These are phyloP conservation scores for Saxidomus purpurata DNA, from an alignment of 1,140 invertebrate species.

Conservation along the genomic window DNA sequence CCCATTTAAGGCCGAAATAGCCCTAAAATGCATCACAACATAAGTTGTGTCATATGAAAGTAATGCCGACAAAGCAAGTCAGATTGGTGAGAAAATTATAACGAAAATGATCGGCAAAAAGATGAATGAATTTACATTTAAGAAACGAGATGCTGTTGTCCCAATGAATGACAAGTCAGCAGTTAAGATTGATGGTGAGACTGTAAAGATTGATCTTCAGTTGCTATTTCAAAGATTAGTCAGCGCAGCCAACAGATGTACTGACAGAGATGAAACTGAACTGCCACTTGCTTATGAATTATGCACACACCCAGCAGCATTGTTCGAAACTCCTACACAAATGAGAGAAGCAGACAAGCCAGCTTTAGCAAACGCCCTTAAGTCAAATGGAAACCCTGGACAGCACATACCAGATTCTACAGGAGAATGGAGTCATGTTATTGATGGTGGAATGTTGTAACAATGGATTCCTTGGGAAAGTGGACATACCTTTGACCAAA, in stretches of 20 bases:
- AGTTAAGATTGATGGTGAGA: slow-evolving; percentile 17
- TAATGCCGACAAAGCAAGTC: slow-evolving; percentile 35
- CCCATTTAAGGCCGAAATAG: neutral
- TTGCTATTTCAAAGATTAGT: slow-evolving; percentile 54
- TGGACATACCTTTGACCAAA: too few relatives aligned
- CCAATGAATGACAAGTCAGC: slow-evolving; percentile 32
- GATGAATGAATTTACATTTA: neutral
- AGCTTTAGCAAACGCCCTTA: slow-evolving; percentile 46
- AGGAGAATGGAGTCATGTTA: too few relatives aligned
- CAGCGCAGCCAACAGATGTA: slow-evolving; percentile 26
- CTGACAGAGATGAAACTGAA: slow-evolving; percentile 2
- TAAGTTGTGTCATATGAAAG: neutral
- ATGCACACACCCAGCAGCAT: slow-evolving; percentile 19
- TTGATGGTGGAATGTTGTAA: neutral
- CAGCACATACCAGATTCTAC: neutral
- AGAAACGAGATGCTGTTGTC: neutral
- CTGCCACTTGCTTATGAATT: slow-evolving; percentile 45
- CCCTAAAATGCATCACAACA: neutral
- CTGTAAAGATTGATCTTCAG: slow-evolving; percentile 43
- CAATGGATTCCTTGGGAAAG: slow-evolving; percentile 8
- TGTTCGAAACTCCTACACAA: slow-evolving; percentile 58
- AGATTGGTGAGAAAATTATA: neutral
- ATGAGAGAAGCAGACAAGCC: slow-evolving; percentile 57
- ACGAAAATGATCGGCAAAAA: slow-evolving; percentile 1
- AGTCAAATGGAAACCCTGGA: neutral